These are phyloP conservation scores for Julus scanicus DNA, from an alignment of 2,888 invertebrate species.

Conservation along the genomic window DNA sequence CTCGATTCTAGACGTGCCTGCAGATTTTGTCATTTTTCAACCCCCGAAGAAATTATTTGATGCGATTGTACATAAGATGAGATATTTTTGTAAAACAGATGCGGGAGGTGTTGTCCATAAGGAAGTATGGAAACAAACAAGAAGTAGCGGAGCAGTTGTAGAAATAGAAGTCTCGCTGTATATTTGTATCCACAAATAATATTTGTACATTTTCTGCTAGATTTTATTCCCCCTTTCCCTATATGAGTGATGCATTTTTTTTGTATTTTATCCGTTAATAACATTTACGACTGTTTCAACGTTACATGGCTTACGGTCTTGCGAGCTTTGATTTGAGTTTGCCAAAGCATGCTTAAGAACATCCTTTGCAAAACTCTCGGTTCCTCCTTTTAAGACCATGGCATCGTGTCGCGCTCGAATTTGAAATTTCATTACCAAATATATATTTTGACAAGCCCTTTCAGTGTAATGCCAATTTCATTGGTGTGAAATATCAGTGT, in stretches of 20 bases:
- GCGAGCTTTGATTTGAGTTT: background rate
- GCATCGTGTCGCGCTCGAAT: background rate
- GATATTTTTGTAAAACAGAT: conserved; percentile 21
- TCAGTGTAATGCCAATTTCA: background rate
- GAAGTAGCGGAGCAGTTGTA: background rate
- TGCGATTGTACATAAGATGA: conserved; percentile 32
- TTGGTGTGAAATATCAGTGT: no score
- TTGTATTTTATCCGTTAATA: background rate
- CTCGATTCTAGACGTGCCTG: conserved; percentile 40
- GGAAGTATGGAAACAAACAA: background rate
- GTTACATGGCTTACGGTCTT: background rate
- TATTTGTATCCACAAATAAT: conserved; percentile 8
- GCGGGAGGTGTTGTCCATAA: background rate
- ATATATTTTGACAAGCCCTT: background rate
- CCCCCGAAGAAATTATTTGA: conserved; percentile 2
- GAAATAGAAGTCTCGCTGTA: conserved; percentile 37
- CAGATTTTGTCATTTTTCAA: conserved; percentile 40
- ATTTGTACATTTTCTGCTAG: conserved; percentile 42
- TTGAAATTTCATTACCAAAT: background rate
- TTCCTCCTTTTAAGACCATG: background rate
- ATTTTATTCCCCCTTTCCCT: background rate
- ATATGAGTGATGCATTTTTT: background rate
- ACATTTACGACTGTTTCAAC: background rate
- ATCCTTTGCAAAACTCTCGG: background rate
- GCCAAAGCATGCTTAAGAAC: background rate